These are phyloP conservation scores for Nestor notabilis DNA, from an alignment of 2,113 vertebrate species.

Conservation along the genomic window DNA sequence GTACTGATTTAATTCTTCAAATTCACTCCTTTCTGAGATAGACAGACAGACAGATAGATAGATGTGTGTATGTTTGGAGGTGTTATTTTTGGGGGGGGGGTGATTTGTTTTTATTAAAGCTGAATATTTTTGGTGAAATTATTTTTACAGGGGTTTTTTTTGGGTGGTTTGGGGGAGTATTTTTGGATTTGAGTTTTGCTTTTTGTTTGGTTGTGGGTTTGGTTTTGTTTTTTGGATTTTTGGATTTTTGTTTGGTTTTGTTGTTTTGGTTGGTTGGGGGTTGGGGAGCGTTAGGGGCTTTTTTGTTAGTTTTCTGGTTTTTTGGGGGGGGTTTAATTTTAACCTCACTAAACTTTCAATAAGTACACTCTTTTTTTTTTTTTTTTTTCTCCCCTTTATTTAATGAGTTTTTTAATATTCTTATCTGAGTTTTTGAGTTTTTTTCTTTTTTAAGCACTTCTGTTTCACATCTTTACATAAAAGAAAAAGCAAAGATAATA, in stretches of 20 bases:
- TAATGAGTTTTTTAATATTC: not conserved
- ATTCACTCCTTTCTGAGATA: not conserved
- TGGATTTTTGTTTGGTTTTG: not conserved
- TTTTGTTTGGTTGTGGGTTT: not conserved
- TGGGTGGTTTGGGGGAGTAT: fast-evolving
- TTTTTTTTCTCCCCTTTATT: not conserved
- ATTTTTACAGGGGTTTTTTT: not conserved
- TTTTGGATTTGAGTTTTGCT: not conserved
- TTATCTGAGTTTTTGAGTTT: not conserved
- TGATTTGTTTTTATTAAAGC: not conserved
- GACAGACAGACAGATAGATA: too few species aligned
- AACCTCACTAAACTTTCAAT: not conserved
- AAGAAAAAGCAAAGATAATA: slow-evolving; percentile 27
- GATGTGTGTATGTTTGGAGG: not conserved
- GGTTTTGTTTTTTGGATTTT: too few species aligned
- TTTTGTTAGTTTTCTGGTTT: not conserved
- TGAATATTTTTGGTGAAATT: not conserved
- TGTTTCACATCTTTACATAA: not conserved
- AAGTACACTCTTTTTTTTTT: not conserved
- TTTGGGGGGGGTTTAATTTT: not conserved
- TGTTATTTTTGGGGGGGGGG: not conserved
- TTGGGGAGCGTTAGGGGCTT: fast-evolving
- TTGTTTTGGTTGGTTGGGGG: not conserved
- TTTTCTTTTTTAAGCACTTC: not conserved
- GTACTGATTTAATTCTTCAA: not conserved